Evolutionary conservation across 2,113 vertebrate genomes (phyloP).

Genomic region (Globicephala melas): DNA sequence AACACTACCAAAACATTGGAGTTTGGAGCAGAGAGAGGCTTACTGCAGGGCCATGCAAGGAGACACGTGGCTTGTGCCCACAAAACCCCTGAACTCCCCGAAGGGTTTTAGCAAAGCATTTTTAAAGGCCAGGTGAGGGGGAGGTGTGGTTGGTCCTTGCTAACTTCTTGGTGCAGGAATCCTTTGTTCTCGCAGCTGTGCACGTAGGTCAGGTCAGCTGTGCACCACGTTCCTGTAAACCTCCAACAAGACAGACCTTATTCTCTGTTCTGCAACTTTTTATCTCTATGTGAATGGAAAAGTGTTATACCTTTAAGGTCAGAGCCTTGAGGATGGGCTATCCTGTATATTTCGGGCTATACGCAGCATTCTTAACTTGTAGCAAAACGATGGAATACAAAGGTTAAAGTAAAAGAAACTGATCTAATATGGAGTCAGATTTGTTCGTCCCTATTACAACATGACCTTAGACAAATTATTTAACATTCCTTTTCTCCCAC

Average conservation of each 20-base stretch:
- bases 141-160: not conserved
- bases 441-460: not conserved
- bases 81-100: not conserved
- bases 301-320: not conserved
- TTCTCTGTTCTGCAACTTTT: not conserved
- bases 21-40: not conserved
- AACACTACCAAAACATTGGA: not conserved
- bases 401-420: not conserved
- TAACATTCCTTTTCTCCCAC: not conserved
- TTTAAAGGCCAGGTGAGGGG: not conserved
- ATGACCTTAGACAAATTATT: too few relatives aligned
- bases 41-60: not conserved
- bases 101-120: not conserved
- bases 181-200: not conserved
- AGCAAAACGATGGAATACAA: not conserved
- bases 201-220: not conserved
- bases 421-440: not conserved
- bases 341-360: not conserved
- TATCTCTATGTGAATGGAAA: not conserved
- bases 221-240: not conserved
- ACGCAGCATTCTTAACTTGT: not conserved
- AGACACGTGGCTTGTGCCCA: not conserved
- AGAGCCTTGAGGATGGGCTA: not conserved
- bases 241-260: not conserved
- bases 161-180: not conserved